Evolutionary conservation across 2,113 vertebrate genomes (phyloP), one percentile per base, ranked within the genome.

Genomic region (Poeciliopsis occidentalis): DNA sequence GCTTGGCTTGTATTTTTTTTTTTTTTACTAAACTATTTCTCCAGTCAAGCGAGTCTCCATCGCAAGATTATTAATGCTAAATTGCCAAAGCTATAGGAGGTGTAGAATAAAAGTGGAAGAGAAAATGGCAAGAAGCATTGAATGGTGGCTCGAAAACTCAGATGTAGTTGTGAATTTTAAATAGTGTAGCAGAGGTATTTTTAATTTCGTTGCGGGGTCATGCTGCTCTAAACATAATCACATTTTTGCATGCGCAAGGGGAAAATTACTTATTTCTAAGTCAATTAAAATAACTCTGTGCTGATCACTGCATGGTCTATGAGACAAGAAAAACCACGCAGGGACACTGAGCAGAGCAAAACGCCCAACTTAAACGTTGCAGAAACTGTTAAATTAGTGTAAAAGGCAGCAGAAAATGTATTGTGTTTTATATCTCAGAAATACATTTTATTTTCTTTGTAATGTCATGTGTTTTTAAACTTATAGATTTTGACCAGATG

Each of bases 121-220:
- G 71, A 81, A 81, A 89, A 79, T 72, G 51, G 64, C 31, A 31
- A 78, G 82, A 78, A 73, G 39, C 27, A 54, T 63, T 88, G 76
- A 86, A 69, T 24, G 47, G 60, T 63, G 67, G 76, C 86, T 86
- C 86, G 60, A 91, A 92, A 92, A 86, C 39, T 44, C 67, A 85
- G 79, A 71, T 69, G 72, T 82, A 79, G 81, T 87, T 87, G 24
- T 57, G 51, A 68, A 80, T 86, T 80, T 81, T 47, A 85, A n/a
- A n/a, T n/a, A n/a, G n/a, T n/a, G n/a, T n/a, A n/a, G n/a, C n/a
- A n/a, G n/a, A n/a, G n/a, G n/a, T n/a, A n/a, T n/a, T n/a, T n/a
- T n/a, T n/a, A n/a, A n/a, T n/a, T n/a, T n/a, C n/a, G n/a, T n/a
- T n/a, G n/a, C n/a, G n/a, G n/a, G n/a, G n/a, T n/a, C n/a, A n/a